Percentiles rank a stretch among this genome's conserved stretches.
These are phyloP conservation scores for Adela reaumurella DNA, from an alignment of 2,888 invertebrate species.

Conservation along the genomic window DNA sequence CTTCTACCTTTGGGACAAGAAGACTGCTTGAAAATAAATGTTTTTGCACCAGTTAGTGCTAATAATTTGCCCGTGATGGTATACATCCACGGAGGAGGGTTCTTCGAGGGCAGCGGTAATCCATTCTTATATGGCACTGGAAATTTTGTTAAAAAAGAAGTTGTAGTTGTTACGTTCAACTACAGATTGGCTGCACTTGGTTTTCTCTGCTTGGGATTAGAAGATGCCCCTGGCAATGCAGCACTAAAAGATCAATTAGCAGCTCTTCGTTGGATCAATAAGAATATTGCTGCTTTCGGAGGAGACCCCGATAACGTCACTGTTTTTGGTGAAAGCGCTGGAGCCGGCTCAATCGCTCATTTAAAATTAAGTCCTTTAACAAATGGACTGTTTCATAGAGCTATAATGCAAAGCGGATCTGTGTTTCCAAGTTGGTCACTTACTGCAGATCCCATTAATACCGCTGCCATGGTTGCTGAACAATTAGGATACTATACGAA, in stretches of 20 bases:
- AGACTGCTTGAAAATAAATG: conserved; percentile 36
- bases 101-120: conserved; percentile 36
- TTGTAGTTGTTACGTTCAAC: conserved; percentile 38
- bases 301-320: conserved; percentile 40
- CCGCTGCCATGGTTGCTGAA: not conserved
- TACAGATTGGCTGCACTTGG: conserved; percentile 41
- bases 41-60: conserved; percentile 26
- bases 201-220: conserved; percentile 35
- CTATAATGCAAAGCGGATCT: not conserved
- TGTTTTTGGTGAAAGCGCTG: conserved; percentile 29
- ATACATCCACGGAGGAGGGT: conserved; percentile 45
- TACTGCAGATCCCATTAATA: not conserved
- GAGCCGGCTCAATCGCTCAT: not conserved
- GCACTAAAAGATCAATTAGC: conserved; percentile 41
- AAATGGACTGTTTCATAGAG: not conserved
- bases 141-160: conserved; percentile 27
- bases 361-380: not conserved
- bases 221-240: conserved; percentile 40
- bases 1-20: conserved; percentile 27
- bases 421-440: not conserved
- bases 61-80: conserved; percentile 35
- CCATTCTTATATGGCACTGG: conserved; percentile 37
- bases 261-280: conserved; percentile 35
- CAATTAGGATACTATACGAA: not conserved
- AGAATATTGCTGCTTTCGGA: conserved; percentile 33